Conservation (phyloP, 2,797 vertebrate genomes). For the Avahi laniger region DNA sequence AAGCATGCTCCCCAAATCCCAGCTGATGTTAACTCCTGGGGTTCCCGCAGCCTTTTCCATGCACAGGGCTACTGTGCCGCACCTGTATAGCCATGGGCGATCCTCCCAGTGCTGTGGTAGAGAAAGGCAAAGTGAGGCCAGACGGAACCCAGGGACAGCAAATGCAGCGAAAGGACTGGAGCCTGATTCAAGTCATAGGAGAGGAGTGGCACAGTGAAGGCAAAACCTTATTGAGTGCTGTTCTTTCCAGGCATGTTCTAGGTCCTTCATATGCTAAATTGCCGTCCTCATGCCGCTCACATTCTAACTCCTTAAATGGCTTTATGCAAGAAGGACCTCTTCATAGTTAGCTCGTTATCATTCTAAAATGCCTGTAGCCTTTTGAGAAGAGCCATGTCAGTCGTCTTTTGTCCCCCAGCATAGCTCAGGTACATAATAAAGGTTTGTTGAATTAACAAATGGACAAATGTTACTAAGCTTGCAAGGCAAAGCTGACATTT, state of each 20-base stretch:
- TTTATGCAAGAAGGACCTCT: background rate
- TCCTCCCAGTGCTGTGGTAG: background rate
- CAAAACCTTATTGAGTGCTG: background rate
- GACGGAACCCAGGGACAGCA: background rate
- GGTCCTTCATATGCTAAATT: no score
- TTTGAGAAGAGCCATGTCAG: background rate
- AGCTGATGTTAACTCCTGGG: no score
- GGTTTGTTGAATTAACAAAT: background rate
- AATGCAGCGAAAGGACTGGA: background rate
- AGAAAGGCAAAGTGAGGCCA: background rate
- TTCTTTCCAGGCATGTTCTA: rapidly evolving
- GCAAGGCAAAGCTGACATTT: background rate
- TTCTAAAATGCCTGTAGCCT: no score
- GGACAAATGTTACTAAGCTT: background rate
- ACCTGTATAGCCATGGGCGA: rapidly evolving
- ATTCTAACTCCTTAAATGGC: rapidly evolving
- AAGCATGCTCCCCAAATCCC: no score
- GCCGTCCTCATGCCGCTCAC: rapidly evolving
- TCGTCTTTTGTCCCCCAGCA: background rate
- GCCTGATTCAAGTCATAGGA: background rate
- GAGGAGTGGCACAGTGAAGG: background rate
- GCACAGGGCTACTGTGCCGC: background rate
- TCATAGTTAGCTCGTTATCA: background rate
- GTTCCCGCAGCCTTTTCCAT: rapidly evolving
- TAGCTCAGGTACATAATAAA: background rate